Base-by-base conservation (phyloP, 2,797 vertebrate species). In the Valencia hispanica region DNA sequence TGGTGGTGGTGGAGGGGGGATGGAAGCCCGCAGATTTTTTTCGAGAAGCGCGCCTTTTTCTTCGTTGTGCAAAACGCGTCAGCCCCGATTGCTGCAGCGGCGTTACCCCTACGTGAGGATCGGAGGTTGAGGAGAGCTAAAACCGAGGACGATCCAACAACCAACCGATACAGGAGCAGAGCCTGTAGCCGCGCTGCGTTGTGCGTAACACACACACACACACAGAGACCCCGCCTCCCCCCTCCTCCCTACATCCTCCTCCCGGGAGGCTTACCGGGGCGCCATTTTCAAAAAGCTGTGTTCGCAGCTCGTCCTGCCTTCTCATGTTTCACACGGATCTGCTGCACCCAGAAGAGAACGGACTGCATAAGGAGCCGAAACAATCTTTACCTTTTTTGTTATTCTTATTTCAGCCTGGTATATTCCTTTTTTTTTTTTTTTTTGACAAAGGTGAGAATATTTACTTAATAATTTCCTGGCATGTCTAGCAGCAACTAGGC, bases 261-360 rank as follows among this genome's bases (percentile, higher is more conserved):
- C 84, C 84, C 55, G 71, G 83, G 87, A 85, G 84, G 84, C 70
- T 85, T 88, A 84, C 87, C 74, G 66, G 68, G 86, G 94, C 94
- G 94, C 94, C 92, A 94, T 91, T 94, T 95, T 94, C 91, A 93
- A 94, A 95, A 85, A 79, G 69, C 70, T 92, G 88, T 87, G 86
- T 93, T 92, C 77, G 77, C 87, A 78, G 86, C 85, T 80, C 81
- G 87, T 77, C 65, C 73, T 59, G 74, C 51, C 84, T 82, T 85
- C 87, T 93, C 92, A 86, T 80, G 89, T 94, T 94, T 90, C 93
- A 92, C 78, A 34, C 55, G 14, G 39, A 77, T 75, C 75, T 72
- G 78, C 75, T 11, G 63, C 63, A 5, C 39, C 61, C 10, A 70
- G 36, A 70, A 74, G 68, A 88, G 65, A 34, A 34, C 17, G 81